Base-by-base conservation (phyloP, 1,140 invertebrate genomes). In the Meteorus sp. region DNA sequence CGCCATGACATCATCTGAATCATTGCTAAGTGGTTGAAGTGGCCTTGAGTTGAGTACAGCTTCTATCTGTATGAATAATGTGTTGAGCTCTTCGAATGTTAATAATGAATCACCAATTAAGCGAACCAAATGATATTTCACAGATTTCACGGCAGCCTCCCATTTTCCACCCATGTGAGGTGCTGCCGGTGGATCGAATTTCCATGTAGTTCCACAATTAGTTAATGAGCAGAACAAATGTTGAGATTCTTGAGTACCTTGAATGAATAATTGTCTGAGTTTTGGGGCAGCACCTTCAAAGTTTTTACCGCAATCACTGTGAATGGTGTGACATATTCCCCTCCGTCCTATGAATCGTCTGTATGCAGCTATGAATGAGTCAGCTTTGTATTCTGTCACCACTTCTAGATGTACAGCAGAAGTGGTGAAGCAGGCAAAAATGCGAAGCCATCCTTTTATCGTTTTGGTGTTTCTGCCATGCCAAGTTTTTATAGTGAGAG, bases 321-420 rank as follows among this genome's bases (percentile, higher is more conserved):
- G 61, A 2, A 65, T n/a, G 19, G 29, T 35, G 1, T 2, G 1
- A 19, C 33, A 27, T 15, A 51, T 50, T 2, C 64, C 64, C 25
- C 68, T 9, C 13, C 66, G 29, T 17, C 53, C 7, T 9, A 63
- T 48, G 47, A 74, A 76, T 22, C 66, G 58, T 9, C 44, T 15
- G 9, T 71, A 64, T 4, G 66, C 57, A 15, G 61, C 50, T 1
- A 72, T 29, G 45, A 73, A 70, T 7, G 53, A 54, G n/a, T 68
- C 56, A 0, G 67, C 59, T 3, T 64, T 37, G 6, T 67, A 45
- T 54, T 51, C 70, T 62, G 13, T 74, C 52, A 45, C 66, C 33
- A 59, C 52, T 39, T 53, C 29, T 0, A 67, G n/a, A 56, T 67
- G 65, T 23, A 65, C 22, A 1, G 60, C 65, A 45, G 61, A 64